phyloP scores from a whole-genome alignment of 2,113 vertebrate genomes.

The Gulo gulo region DNA sequence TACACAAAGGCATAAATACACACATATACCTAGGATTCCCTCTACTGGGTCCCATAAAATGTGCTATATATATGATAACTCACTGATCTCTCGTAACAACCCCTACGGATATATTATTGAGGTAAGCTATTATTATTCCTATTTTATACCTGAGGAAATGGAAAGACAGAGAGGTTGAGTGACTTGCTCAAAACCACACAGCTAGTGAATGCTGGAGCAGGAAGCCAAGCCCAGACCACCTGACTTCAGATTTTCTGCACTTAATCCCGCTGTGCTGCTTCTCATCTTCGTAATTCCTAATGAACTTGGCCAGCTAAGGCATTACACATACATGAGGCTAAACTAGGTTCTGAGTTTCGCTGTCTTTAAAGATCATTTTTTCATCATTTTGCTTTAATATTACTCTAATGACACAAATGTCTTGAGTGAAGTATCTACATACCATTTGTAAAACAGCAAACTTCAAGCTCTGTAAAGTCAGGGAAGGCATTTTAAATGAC shows the following conservation, averaged over 20 bases:
- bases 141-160: not conserved
- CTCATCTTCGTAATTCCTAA: not conserved
- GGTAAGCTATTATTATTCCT: not conserved
- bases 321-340: not conserved
- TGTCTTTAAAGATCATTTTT: not conserved
- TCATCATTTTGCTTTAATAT: not conserved
- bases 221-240: not conserved
- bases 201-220: not conserved
- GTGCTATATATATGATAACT: not conserved
- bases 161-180: constrained; percentile 21
- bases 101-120: not conserved
- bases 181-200: not conserved
- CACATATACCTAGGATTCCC: not conserved
- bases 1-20: not conserved
- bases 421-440: not conserved
- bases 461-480: not conserved
- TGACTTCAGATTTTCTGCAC: not conserved
- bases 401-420: not conserved
- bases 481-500: not conserved
- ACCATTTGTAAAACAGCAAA: not conserved
- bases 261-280: fast-evolving
- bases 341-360: not conserved
- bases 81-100: not conserved
- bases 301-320: not conserved
- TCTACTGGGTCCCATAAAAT: not conserved